phyloP scores from a whole-genome alignment of 1,140 invertebrate species.

The Neodiprion fabricii region DNA sequence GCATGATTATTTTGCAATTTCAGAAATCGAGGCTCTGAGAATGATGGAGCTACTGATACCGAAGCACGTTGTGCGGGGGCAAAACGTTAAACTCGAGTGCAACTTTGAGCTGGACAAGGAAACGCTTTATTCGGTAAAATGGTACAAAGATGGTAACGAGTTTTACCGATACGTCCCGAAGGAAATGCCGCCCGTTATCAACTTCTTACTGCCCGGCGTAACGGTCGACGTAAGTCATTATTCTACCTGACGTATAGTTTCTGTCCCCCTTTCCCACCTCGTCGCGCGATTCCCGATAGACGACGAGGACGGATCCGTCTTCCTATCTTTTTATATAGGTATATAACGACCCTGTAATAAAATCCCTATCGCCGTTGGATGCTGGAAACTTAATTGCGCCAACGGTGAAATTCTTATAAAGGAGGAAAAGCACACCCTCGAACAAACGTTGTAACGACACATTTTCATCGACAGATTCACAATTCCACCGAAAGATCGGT shows the following conservation, averaged over 20 bases:
- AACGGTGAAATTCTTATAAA: too few species aligned
- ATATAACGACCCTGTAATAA: too few species aligned
- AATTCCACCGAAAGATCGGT: conserved; percentile 78
- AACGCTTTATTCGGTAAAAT: conserved; percentile 79
- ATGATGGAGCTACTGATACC: conserved; percentile 72
- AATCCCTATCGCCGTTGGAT: too few species aligned
- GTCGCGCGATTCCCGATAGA: too few species aligned
- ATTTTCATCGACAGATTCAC: conserved; percentile 68
- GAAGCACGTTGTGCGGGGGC: conserved; percentile 70
- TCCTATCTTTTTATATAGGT: conserved; percentile 3
- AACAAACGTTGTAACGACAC: too few species aligned
- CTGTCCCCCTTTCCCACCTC: conserved; percentile 11
- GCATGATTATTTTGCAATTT: conserved; percentile 14
- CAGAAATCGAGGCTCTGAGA: conserved; percentile 58
- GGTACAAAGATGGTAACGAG: conserved; percentile 80
- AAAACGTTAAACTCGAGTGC: conserved; percentile 67
- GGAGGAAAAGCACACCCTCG: too few species aligned
- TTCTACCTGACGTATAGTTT: conserved; percentile 19
- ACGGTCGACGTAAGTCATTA: conserved; percentile 67
- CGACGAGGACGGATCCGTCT: not conserved
- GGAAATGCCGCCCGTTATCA: conserved; percentile 68
- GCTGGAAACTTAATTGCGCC: too few species aligned
- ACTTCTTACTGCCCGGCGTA: conserved; percentile 69
- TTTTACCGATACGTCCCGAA: conserved; percentile 81
- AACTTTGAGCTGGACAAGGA: conserved; percentile 71